These are phyloP conservation scores for Paragorgia papillata DNA, from an alignment of 92 coral and sea anemone species.

Conservation along the genomic window DNA sequence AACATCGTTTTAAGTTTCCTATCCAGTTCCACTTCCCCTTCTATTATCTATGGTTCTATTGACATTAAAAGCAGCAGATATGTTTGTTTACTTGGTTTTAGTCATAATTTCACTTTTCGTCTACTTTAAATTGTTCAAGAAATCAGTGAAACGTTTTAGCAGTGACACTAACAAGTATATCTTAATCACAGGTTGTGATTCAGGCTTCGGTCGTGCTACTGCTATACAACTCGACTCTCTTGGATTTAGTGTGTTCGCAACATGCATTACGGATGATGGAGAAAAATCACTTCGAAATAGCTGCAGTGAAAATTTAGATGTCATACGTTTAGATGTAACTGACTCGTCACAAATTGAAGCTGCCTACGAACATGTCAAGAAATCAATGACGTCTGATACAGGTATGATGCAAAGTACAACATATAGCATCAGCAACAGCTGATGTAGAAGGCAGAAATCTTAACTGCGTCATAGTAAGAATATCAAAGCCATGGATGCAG, in stretches of 20 bases:
- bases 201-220: constrained; percentile 80
- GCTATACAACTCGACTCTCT: constrained; percentile 73
- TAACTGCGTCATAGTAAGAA: too few relatives aligned
- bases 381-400: too few relatives aligned
- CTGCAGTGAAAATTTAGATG: constrained; percentile 65
- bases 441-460: too few relatives aligned
- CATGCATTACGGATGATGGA: too few relatives aligned
- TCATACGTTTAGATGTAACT: constrained; percentile 72
- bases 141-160: neutral
- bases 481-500: too few relatives aligned
- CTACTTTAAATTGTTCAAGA: constrained; percentile 21
- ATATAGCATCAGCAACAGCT: too few relatives aligned
- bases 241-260: constrained; percentile 84
- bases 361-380: constrained; percentile 41
- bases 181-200: constrained; percentile 86
- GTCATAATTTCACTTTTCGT: neutral
- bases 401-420: too few relatives aligned
- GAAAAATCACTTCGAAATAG: constrained; percentile 40
- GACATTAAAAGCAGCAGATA: neutral
- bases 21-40: too few relatives aligned
- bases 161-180: constrained; percentile 36
- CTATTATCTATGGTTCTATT: too few relatives aligned
- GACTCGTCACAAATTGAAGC: constrained; percentile 61
- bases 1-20: too few relatives aligned
- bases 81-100: constrained; percentile 13